phyloP scores from a whole-genome alignment of 2,797 vertebrate species.

The Melanotaenia pygmaea region DNA sequence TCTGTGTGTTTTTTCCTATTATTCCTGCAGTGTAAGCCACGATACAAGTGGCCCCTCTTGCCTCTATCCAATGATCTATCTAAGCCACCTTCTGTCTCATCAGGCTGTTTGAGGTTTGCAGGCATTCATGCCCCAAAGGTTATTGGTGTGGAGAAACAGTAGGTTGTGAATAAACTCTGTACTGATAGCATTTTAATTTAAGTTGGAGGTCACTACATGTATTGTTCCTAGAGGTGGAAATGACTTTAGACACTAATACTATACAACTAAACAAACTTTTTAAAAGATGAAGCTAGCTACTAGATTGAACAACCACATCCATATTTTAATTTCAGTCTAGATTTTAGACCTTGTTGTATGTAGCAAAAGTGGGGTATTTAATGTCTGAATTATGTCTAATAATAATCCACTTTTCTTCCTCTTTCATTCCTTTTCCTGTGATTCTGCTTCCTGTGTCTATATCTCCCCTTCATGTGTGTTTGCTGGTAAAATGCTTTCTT shows the following conservation, averaged over 20 bases:
- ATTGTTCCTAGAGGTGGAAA: constrained; percentile 3
- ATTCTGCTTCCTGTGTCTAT: constrained; percentile 11
- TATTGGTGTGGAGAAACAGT: constrained; percentile 7
- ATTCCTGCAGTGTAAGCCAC: constrained; percentile 10
- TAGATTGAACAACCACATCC: not conserved
- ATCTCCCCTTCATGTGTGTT: constrained; percentile 32
- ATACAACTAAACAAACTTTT: not conserved
- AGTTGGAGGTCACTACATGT: not conserved
- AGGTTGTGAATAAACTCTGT: constrained; percentile 11
- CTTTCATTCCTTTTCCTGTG: constrained; percentile 1
- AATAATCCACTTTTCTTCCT: constrained; percentile 15
- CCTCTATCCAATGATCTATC: constrained; percentile 34
- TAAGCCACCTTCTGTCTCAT: constrained; percentile 27
- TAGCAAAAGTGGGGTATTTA: constrained; percentile 10
- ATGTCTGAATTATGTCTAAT: not conserved
- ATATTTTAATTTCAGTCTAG: not conserved
- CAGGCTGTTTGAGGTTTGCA: constrained; percentile 22
- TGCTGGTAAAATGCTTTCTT: constrained; percentile 46
- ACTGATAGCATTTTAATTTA: constrained; percentile 12
- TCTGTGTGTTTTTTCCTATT: constrained; percentile 3
- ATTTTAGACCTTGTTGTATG: not conserved
- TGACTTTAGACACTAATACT: not conserved
- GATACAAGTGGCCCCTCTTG: constrained; percentile 6
- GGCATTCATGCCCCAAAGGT: constrained; percentile 7
- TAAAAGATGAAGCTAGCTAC: not conserved